Evolutionary conservation across 2,113 vertebrate genomes (phyloP).

Genomic region (Copsychus sechellarum): DNA sequence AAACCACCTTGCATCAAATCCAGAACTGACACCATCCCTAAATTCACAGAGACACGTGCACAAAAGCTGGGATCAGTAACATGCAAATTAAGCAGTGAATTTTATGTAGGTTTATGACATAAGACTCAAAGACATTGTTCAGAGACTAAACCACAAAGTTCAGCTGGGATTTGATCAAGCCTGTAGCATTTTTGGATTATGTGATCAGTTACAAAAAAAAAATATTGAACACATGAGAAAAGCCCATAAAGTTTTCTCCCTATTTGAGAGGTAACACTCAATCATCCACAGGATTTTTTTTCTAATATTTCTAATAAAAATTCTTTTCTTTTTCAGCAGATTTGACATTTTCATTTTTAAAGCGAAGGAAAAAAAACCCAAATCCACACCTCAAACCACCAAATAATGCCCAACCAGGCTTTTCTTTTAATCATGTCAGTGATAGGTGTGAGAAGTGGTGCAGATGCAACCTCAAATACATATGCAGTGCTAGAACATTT

Average conservation of each 20-base stretch:
- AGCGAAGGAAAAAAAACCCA: not conserved
- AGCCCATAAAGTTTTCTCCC: not conserved
- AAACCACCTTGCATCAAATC: slow-evolving; percentile 99
- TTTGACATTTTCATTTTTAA: not conserved
- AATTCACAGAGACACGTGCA: not conserved
- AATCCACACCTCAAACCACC: not conserved
- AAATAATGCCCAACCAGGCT: not conserved
- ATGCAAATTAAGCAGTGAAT: not conserved
- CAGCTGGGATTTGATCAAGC: not conserved
- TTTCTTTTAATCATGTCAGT: not conserved
- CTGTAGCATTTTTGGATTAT: not conserved
- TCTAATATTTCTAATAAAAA: not conserved
- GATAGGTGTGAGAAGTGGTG: not conserved
- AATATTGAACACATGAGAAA: not conserved
- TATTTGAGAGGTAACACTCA: not conserved
- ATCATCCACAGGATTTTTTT: not conserved
- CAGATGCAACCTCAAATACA: not conserved
- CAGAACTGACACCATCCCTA: slow-evolving; percentile 98
- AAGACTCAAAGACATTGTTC: not conserved
- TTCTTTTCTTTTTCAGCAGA: not conserved
- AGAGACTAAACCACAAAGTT: not conserved
- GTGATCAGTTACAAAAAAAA: not conserved
- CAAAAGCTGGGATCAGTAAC: not conserved
- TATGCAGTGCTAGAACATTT: not conserved
- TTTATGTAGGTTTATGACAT: not conserved